These are phyloP conservation scores for Takifugu bimaculatus DNA, from an alignment of 2,113 vertebrate species.

Conservation along the genomic window DNA sequence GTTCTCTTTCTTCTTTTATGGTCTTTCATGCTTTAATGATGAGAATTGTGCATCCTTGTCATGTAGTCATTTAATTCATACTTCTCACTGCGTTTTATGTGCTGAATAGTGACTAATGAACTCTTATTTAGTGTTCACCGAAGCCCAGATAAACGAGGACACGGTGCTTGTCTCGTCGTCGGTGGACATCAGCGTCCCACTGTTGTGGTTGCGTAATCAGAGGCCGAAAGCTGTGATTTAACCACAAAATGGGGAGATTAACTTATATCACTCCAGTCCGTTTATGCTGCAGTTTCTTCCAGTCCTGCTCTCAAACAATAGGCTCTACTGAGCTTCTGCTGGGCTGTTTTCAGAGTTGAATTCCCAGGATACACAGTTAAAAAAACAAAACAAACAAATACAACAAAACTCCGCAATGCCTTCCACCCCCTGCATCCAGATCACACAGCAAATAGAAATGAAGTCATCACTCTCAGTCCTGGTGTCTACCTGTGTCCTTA, in stretches of 20 bases:
- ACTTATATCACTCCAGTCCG: no score
- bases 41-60: constrained; percentile 1
- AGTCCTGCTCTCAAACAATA: not conserved
- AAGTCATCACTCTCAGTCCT: no score
- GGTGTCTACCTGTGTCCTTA: no score
- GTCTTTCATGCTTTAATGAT: constrained; percentile 5
- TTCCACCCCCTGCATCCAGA: no score
- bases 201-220: constrained; percentile 38
- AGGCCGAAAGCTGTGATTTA: not conserved
- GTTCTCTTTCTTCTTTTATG: not conserved
- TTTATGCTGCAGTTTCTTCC: no score
- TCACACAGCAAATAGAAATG: no score
- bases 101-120: constrained; percentile 32
- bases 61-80: not conserved
- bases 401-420: no score
- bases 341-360: no score
- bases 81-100: constrained; percentile 32
- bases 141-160: constrained; percentile 38
- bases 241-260: no score
- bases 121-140: constrained; percentile 31
- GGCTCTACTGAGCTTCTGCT: not conserved
- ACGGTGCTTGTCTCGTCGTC: constrained; percentile 18
- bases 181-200: constrained; percentile 20
- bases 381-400: no score
- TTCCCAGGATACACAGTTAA: no score